Evolutionary conservation across 2,113 vertebrate species (phyloP).

Genomic region (Noctilio leporinus): DNA sequence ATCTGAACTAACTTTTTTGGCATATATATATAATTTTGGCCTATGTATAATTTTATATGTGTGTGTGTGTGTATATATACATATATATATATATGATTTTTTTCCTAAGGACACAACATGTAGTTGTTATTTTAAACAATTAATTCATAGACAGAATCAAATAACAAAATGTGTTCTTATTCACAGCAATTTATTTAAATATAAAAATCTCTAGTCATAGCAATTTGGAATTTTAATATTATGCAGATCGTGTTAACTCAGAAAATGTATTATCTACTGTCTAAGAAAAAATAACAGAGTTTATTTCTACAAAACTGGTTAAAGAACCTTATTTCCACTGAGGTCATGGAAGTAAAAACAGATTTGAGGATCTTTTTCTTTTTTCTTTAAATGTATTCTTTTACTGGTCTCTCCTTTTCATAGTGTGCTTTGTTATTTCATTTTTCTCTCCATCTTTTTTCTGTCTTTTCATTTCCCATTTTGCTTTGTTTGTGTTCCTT

Average conservation of each 20-base stretch:
- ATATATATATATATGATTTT: too few species aligned
- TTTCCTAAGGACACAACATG: background rate
- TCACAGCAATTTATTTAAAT: background rate
- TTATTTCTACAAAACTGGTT: background rate
- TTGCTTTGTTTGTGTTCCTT: background rate
- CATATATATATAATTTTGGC: too few species aligned
- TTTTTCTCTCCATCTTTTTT: background rate
- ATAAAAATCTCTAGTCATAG: background rate
- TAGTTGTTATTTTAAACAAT: background rate
- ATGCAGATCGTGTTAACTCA: background rate
- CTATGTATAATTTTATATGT: too few species aligned
- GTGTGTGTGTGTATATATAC: too few species aligned
- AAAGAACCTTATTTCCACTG: background rate
- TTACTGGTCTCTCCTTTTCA: background rate
- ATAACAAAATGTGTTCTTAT: background rate
- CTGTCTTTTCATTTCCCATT: background rate
- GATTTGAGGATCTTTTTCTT: background rate
- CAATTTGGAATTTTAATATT: background rate
- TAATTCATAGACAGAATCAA: background rate
- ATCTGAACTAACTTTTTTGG: too few species aligned
- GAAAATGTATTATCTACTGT: background rate
- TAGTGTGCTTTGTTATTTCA: background rate
- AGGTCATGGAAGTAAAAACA: background rate
- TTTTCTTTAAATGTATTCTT: background rate
- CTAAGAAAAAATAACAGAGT: background rate